A percentile compares a stretch with the other conserved stretches of the same genome.
Evolutionary conservation across 2,113 vertebrate genomes (phyloP).

Genomic region (Syngnathoides biaculeatus): DNA sequence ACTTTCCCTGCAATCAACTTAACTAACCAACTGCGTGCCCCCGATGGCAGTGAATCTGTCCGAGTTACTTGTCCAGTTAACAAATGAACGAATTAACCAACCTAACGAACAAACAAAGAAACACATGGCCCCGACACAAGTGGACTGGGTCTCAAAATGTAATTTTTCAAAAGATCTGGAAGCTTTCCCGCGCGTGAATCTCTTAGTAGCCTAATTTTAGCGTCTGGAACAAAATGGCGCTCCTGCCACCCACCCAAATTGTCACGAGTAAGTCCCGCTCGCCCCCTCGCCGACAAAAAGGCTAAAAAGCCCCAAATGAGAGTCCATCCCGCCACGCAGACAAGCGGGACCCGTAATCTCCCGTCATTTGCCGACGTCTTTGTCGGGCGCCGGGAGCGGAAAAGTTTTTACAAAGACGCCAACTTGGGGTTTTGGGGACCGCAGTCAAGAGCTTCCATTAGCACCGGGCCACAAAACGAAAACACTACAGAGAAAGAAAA

Average conservation of each 20-base stretch:
- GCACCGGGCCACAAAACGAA: constrained; percentile 54
- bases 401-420: constrained; percentile 42
- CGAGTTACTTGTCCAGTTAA: no score
- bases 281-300: neutral
- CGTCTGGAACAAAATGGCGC: constrained; percentile 6
- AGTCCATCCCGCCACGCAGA: constrained; percentile 4
- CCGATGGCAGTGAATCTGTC: no score
- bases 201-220: neutral
- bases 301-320: neutral
- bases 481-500: constrained; percentile 49
- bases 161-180: neutral
- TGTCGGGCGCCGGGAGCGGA: constrained; percentile 11
- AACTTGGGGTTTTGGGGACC: constrained; percentile 53
- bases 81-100: no score
- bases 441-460: constrained; percentile 66
- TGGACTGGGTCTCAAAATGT: neutral
- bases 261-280: neutral
- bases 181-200: neutral
- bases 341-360: constrained; percentile 17
- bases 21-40: neutral
- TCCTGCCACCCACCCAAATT: neutral
- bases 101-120: no score
- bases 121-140: neutral
- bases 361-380: constrained; percentile 33
- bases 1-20: neutral